Base-by-base conservation (phyloP, 2,888 invertebrate genomes). In the Listrodromus nycthemerus region DNA sequence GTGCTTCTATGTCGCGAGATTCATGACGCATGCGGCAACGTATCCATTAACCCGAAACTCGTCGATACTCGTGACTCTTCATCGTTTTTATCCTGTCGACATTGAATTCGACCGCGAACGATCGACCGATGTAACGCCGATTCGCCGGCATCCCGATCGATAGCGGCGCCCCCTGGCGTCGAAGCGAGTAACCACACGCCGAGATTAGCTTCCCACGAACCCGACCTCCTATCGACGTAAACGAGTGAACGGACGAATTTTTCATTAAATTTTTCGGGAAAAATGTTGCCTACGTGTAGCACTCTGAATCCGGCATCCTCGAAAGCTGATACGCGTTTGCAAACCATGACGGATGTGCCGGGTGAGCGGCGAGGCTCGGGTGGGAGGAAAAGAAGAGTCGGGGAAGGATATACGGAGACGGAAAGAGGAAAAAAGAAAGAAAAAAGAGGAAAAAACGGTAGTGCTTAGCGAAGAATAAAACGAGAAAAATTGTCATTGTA, bases 401-500 rank as follows among this genome's bases (percentile, higher is more conserved):
- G 37, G 55, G 79, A 73, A n/a, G n/a, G n/a, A 33, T 73, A 52
- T 58, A 58, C 66, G 76, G 65, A 71, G 78, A 69, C 67, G 55
- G 58, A 73, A 75, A 63, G 80, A 74, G 41, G 65, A 41, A 71
- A 58, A 79, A 45, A 37, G 58, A 65, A 24, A 50, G n/a, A 33
- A n/a, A 16, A 45, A 27, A 65, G 58, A 45, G 50, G 45, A 75
- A 83, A 66, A 82, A 65, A 90, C 89, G 88, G 89, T 91, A 91
- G 91, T 91, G 87, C 87, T 89, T 90, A 89, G 87, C 89, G 89
- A 88, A 92, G 92, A 93, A 93, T 92, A 93, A 93, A 93, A 93
- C 91, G 90, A 91, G 92, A 91, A 92, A 93, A 93, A 93, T 93
- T 92, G 93, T 93, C 93, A 93, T 93, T 93, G 93, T 93, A 89